Evolutionary conservation across 2,113 vertebrate species (phyloP), one percentile per base, ranked within the genome.

Genomic region (Nannobrachium achirus): DNA sequence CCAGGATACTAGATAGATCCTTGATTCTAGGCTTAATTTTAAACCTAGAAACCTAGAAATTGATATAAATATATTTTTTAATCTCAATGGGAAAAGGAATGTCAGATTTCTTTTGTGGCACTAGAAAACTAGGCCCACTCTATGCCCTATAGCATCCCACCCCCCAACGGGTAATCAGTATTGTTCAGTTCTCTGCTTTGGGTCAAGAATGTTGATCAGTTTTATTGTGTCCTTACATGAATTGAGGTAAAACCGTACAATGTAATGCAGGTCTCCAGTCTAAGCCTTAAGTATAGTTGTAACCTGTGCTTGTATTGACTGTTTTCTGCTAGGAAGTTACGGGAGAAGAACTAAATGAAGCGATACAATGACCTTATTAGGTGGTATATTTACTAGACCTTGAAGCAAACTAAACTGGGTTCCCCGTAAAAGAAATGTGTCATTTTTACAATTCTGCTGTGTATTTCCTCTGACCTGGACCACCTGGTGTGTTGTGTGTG

Each of bases 161-260:
- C n/a, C n/a, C n/a, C n/a, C n/a, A n/a, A 55, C 39, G 15, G 75
- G 60, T 59, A 66, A 67, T 56, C 10, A 18, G 66, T 77, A 51
- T 77, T 63, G 80, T 82, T 76, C 72, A 69, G 62, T 75, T 60
- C 42, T 71, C 81, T 65, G 53, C 70, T 80, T 73, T 14, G 75
- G 70, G 61, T 75, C 69, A 64, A 33, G 25, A 33, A 41, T 84
- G 69, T 83, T 70, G 48, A 42, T 77, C 25, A 14, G 14, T 76
- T 75, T 33, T 64, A 42, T 65, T 76, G 65, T 79, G 20, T 76
- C n/a, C 20, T 61, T 56, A 56, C 10, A 74, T 51, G 45, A 73
- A 56, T 41, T 16, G 25, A 46, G n/a, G 42, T 63, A 39, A 25
- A 38, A 33, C 51, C 67, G 42, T 15, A 41, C 39, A 61, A 67